A percentile compares a stretch with the other conserved stretches of the same genome.
These are phyloP conservation scores for Hyperopisus bebe DNA, from an alignment of 2,113 vertebrate genomes.

Conservation along the genomic window DNA sequence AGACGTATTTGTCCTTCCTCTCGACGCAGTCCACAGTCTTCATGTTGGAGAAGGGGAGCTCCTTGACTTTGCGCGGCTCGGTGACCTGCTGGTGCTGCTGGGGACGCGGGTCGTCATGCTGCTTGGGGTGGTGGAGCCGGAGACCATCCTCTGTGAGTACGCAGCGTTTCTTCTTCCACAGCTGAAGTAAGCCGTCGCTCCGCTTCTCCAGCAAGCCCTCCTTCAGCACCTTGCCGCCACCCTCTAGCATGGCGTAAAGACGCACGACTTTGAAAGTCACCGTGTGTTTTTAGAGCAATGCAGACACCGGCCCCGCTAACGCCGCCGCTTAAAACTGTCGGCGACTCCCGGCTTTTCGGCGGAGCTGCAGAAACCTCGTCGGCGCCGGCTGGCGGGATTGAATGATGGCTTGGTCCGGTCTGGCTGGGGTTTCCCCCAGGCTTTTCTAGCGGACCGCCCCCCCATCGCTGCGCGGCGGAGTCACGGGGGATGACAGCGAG, in stretches of 20 bases:
- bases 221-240: conserved; percentile 77
- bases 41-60: conserved; percentile 93
- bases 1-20: conserved; percentile 88
- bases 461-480: background rate
- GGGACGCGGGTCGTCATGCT: conserved; percentile 53
- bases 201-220: conserved; percentile 91
- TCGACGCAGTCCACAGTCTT: conserved; percentile 98
- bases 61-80: conserved; percentile 69
- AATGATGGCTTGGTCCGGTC: background rate
- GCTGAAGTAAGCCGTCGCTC: conserved; percentile 92
- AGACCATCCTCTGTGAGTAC: conserved; percentile 90
- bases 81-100: conserved; percentile 36
- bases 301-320: background rate
- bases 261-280: background rate
- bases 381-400: background rate
- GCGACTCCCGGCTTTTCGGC: background rate
- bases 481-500: too few relatives aligned
- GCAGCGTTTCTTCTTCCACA: conserved; percentile 96
- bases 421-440: background rate
- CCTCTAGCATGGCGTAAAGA: conserved; percentile 70
- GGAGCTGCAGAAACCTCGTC: background rate
- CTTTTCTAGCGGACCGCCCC: conserved; percentile 13
- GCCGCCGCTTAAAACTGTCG: background rate
- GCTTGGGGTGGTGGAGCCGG: conserved; percentile 79
- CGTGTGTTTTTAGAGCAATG: background rate